Evolutionary conservation across 2,797 vertebrate species (phyloP).

Genomic region (Scolopax bukidnonensis): DNA sequence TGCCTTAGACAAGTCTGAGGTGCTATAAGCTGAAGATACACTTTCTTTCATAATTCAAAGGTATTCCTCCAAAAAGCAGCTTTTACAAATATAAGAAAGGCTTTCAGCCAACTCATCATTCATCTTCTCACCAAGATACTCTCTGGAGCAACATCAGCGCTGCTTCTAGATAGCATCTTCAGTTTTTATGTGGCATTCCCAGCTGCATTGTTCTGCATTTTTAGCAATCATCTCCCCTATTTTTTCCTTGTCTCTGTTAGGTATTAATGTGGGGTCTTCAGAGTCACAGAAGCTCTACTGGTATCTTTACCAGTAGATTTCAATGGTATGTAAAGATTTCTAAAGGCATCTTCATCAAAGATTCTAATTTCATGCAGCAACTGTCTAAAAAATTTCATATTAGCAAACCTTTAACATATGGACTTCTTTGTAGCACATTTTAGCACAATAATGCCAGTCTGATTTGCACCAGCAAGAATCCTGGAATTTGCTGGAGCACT

Average conservation of each 20-base stretch:
- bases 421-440: not conserved
- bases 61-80: not conserved
- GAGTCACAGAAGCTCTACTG: not conserved
- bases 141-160: not conserved
- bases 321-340: not conserved
- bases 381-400: not conserved
- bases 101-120: not conserved
- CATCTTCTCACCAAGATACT: not conserved
- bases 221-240: not conserved
- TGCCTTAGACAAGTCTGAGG: not conserved
- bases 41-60: not conserved
- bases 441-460: not conserved
- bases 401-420: not conserved
- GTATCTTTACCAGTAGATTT: not conserved
- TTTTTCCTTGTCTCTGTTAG: not conserved
- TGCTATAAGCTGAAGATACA: not conserved
- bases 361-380: not conserved
- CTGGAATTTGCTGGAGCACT: not conserved
- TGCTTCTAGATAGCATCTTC: not conserved
- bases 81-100: not conserved
- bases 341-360: not conserved
- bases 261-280: not conserved
- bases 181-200: not conserved
- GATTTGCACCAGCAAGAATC: not conserved
- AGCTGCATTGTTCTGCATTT: not conserved